phyloP scores from a whole-genome alignment of 1,140 invertebrate genomes.

The Augochlora pura region DNA sequence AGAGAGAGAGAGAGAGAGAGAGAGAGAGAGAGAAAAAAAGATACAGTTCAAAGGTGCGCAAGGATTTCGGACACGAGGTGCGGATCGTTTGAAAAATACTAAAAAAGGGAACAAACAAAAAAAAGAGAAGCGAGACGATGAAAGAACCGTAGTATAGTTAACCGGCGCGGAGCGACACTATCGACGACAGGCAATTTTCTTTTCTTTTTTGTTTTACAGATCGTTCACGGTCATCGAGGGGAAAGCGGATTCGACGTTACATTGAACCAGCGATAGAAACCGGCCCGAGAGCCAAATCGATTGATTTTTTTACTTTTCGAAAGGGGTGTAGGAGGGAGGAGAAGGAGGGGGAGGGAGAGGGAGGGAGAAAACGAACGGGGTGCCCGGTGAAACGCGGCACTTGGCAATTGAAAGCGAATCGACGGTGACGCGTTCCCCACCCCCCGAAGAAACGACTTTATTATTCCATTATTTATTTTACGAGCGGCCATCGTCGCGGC shows the following conservation, averaged over 20 bases:
- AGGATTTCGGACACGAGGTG: not conserved
- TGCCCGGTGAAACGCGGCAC: slow-evolving; percentile 24
- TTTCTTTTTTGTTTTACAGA: slow-evolving; percentile 31
- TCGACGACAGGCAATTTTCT: slow-evolving; percentile 7
- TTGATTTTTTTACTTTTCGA: slow-evolving; percentile 24
- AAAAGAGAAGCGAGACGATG: no score
- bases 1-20: not conserved
- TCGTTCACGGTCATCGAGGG: slow-evolving; percentile 29
- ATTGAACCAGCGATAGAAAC: slow-evolving; percentile 17
- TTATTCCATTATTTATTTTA: slow-evolving; percentile 76
- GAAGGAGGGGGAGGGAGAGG: no score
- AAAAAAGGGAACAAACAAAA: not conserved
- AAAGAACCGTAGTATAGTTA: no score
- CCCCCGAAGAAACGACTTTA: slow-evolving; percentile 71
- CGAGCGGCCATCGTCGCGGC: slow-evolving; percentile 54
- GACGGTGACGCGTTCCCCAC: slow-evolving; percentile 20
- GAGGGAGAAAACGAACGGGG: not conserved
- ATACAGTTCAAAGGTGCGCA: not conserved
- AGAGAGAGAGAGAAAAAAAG: not conserved
- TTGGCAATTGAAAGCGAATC: slow-evolving; percentile 38
- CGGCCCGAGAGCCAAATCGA: not conserved
- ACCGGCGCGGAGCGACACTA: slow-evolving; percentile 3
- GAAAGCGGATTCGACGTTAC: slow-evolving; percentile 49
- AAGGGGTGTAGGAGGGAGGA: no score
- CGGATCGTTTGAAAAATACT: slow-evolving; percentile 14